Evolutionary conservation across 2,888 invertebrate species (phyloP).

Genomic region (Acleris sparsana): DNA sequence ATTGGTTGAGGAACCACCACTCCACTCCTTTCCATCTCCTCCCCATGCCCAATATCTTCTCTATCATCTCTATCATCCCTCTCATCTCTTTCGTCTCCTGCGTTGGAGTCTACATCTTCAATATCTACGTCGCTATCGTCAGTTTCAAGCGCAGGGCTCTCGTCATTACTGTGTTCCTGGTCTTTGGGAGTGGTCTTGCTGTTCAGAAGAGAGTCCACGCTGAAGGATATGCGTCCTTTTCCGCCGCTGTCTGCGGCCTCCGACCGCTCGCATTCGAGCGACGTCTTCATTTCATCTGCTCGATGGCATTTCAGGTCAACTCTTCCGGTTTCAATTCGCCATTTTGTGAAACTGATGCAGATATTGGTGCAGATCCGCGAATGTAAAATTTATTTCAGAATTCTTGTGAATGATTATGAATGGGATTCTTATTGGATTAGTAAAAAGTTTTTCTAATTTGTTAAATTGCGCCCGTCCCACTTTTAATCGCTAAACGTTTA

Average conservation of each 20-base stretch:
- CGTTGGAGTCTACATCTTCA: constrained; percentile 74
- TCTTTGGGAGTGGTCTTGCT: constrained; percentile 63
- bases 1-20: constrained; percentile 88
- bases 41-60: constrained; percentile 49
- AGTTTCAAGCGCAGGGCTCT: constrained; percentile 66
- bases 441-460: no score
- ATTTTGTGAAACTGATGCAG: constrained; percentile 28
- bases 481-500: background rate
- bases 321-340: constrained; percentile 42
- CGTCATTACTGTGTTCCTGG: constrained; percentile 65
- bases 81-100: constrained; percentile 69
- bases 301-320: constrained; percentile 62
- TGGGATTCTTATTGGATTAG: constrained; percentile 10
- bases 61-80: constrained; percentile 65
- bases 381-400: no score
- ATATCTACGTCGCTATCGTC: constrained; percentile 81
- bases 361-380: no score
- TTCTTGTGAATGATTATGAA: no score
- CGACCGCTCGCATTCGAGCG: constrained; percentile 79
- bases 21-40: constrained; percentile 77
- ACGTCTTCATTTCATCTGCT: constrained; percentile 81
- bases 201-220: constrained; percentile 86
- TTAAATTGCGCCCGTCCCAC: background rate
- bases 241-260: constrained; percentile 78
- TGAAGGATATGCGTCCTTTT: constrained; percentile 88